Base-by-base conservation (phyloP, 2,113 vertebrate species). In the Spilogale gracilis region DNA sequence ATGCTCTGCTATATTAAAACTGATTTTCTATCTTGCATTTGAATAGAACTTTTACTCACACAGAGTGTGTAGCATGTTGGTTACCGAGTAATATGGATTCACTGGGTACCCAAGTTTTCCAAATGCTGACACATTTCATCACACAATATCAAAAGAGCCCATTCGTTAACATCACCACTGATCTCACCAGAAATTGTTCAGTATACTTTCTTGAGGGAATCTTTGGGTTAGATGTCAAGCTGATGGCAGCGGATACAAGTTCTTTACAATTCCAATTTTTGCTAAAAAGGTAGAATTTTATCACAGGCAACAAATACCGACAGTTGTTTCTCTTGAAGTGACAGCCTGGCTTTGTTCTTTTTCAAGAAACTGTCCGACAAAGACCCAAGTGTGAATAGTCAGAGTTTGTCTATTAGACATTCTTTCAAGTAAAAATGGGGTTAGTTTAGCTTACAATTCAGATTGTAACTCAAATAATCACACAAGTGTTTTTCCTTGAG, bases 251-350 rank as follows among this genome's bases (percentile, higher is more conserved):
- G 89, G 69, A 63, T 21, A 54, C 20, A 87, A 27, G 27, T 78
- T 82, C 94, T 76, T 43, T 30, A 61, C 92, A 96, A 94, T 48
- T 74, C 63, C 43, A n/a, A n/a, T 52, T 74, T 89, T 85, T 86
- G 65, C n/a, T 74, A 85, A 32, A 56, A 86, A 76, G 38, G 45
- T 80, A 95, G 25, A 38, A 67, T 87, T 82, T 95, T 91, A 63
- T 32, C 56, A 63, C 2, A 12, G 48, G 43, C 43, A 78, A 93
- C 45, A 91, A 87, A 93, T 50, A 83, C 8, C 16, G 23, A 58
- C 52, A 67, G 67, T 43, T 61, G 3, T 43, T 97, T 81, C 65
- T 58, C 38, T 91, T 60, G 63, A 89, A 52, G 50, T 67, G 48
- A 69, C 8, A 78, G 54, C 45, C 43, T 67, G 9, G 48, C 13